Evolutionary conservation across 2,888 invertebrate species (phyloP).

Genomic region (Agrochola litura): DNA sequence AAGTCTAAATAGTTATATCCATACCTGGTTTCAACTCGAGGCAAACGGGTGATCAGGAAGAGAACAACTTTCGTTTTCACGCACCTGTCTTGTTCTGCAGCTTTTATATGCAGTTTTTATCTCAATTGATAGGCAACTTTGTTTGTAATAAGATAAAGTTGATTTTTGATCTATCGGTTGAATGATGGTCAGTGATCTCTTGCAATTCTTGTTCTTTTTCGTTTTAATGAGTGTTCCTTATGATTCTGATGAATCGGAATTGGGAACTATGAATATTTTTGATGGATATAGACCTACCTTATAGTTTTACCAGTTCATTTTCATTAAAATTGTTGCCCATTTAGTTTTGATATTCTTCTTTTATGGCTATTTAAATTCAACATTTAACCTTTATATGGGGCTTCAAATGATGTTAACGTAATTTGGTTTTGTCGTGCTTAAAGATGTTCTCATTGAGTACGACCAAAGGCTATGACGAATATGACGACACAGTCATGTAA

Average conservation of each 20-base stretch:
- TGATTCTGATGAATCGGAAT: slow-evolving; percentile 10
- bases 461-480: slow-evolving; percentile 32
- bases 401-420: slow-evolving; percentile 7
- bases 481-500: slow-evolving; percentile 27
- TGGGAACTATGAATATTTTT: slow-evolving; percentile 4
- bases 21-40: slow-evolving; percentile 79
- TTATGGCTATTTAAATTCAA: not conserved
- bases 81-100: slow-evolving; percentile 88
- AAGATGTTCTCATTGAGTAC: slow-evolving; percentile 7
- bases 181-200: slow-evolving; percentile 64
- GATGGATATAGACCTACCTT: not conserved
- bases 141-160: slow-evolving; percentile 54
- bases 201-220: slow-evolving; percentile 60
- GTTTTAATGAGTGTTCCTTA: slow-evolving; percentile 55
- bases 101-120: slow-evolving; percentile 75
- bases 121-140: slow-evolving; percentile 70
- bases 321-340: not conserved
- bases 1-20: slow-evolving; percentile 73
- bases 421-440: slow-evolving; percentile 15
- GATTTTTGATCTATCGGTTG: slow-evolving; percentile 35
- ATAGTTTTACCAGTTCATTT: not conserved
- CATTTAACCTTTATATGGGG: not conserved
- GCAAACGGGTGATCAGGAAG: slow-evolving; percentile 88
- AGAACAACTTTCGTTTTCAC: slow-evolving; percentile 90
- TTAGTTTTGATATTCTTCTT: not conserved